Base-by-base conservation (phyloP, 2,888 invertebrate genomes). In the Trissolcus brochymenae region DNA sequence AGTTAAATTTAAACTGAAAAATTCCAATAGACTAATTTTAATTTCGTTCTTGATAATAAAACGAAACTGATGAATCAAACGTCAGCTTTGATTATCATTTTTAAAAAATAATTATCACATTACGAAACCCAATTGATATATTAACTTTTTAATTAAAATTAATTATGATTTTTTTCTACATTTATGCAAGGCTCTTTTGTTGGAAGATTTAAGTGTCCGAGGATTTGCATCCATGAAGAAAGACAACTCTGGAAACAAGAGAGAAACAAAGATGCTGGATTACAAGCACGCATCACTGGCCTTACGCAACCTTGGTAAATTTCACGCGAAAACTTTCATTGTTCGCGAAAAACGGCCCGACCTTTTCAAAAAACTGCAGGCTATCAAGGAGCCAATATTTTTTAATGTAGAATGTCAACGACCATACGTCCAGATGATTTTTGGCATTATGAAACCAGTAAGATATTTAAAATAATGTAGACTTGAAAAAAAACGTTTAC, bases 281-380 rank as follows among this genome's bases (percentile, higher is more conserved):
- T 82, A 79, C 35, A n/a, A 73, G 4, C 83, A 83, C 40, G 75
- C 73, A 7, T 61, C 64, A 4, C 11, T 80, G 3, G 66, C 78
- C 0, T 41, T 83, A 6, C 62, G 66, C 9, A 16, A 55, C 25
- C 57, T 83, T 11, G 82, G 81, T 4, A 55, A 75, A 61, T 80
- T 82, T 25, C 83, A 83, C 25, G 83, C 83, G 6, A 70, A 76
- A 4, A 79, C 78, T 61, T 83, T 83, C 35, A 81, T 80, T 4
- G 41, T 79, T 6, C 80, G 81, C 0, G 67, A 57, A 55, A 70
- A 78, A 29, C 66, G 73, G 19, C 81, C 82, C 11, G 76, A 77
- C 13, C 49, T 53, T 25, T 81, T 81, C 14, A 59, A 78, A n/a
- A 73, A 72, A 51, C 35, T 82, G 0, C 60, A 56, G n/a, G 25